These are phyloP conservation scores for Zootermopsis nevadensis DNA, from an alignment of 2,888 invertebrate species.

Conservation along the genomic window DNA sequence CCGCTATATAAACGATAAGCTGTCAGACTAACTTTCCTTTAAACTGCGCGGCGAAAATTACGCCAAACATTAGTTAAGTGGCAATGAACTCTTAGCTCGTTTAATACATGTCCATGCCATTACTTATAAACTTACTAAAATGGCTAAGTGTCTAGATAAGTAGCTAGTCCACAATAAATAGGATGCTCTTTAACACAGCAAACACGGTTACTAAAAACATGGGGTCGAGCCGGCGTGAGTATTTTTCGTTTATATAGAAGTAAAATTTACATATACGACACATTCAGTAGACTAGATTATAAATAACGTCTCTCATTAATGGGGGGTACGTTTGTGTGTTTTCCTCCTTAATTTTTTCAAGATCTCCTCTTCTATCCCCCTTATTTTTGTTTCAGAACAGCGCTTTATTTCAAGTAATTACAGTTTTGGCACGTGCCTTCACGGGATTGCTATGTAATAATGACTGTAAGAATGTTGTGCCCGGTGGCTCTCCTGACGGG, in stretches of 20 bases:
- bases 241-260: background rate
- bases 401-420: background rate
- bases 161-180: background rate
- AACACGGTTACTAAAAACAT: background rate
- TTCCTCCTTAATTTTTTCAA: background rate
- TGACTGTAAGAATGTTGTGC: background rate
- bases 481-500: background rate
- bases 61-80: background rate
- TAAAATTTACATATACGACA: background rate
- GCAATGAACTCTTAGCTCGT: background rate
- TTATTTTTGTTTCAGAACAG: background rate
- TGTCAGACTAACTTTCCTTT: background rate
- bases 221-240: background rate
- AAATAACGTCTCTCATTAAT: background rate
- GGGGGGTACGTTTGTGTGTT: background rate
- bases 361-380: background rate
- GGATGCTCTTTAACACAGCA: background rate
- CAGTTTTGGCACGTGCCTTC: background rate
- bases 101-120: background rate
- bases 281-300: background rate
- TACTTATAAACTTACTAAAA: background rate
- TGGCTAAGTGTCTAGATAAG: background rate
- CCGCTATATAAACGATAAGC: background rate
- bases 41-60: background rate
- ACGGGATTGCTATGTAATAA: background rate